Conservation (phyloP, 2,888 invertebrate genomes). For the Lymantria monacha region DNA sequence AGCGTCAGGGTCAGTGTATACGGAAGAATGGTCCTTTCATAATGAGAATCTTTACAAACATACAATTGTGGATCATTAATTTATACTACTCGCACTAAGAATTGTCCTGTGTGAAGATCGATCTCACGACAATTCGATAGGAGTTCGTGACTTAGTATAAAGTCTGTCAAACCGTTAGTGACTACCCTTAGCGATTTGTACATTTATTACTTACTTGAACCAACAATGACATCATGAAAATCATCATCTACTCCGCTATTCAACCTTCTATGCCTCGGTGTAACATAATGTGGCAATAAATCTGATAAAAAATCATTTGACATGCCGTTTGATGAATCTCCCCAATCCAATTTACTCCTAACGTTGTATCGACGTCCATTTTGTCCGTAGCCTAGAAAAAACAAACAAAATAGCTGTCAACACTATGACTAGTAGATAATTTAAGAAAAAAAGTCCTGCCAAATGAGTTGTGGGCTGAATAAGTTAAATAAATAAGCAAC, state of each 20-base stretch:
- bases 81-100: too few species aligned
- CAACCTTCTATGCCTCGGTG: slow-evolving; percentile 60
- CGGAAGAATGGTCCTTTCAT: too few species aligned
- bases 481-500: too few species aligned
- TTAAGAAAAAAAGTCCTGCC: not conserved
- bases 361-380: slow-evolving; percentile 52
- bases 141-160: too few species aligned
- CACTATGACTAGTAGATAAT: not conserved
- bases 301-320: slow-evolving; percentile 70
- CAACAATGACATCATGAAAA: slow-evolving; percentile 69
- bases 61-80: too few species aligned
- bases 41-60: too few species aligned
- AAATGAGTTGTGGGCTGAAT: too few species aligned
- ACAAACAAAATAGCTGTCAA: not conserved
- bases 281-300: slow-evolving; percentile 72
- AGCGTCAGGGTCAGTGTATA: too few species aligned
- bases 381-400: slow-evolving; percentile 31
- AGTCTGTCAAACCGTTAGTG: too few species aligned
- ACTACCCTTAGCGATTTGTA: not conserved
- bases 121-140: too few species aligned
- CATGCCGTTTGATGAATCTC: slow-evolving; percentile 46
- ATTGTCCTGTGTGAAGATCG: too few species aligned
- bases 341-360: slow-evolving; percentile 55
- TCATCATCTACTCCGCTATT: slow-evolving; percentile 57
- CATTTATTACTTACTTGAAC: slow-evolving; percentile 40